A percentile compares a stretch with the other conserved stretches of the same genome.
Conservation (phyloP, 2,797 vertebrate species). For the Rhinogobio ventralis region DNA sequence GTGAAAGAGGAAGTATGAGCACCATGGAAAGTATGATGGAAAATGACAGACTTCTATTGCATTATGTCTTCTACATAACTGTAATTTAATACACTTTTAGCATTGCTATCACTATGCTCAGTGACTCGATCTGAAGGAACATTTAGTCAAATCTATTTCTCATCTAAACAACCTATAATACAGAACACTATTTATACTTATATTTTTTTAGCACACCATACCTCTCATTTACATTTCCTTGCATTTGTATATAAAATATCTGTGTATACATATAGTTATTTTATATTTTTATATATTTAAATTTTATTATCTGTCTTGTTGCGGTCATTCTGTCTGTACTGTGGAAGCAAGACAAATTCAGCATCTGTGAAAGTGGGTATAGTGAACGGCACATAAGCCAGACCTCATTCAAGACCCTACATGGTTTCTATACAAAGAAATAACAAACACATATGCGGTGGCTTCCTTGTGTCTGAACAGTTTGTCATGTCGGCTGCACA, state of each 20-base stretch:
- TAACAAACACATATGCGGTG: slow-evolving; percentile 65
- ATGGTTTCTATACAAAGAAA: slow-evolving; percentile 74
- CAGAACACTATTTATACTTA: too few relatives aligned
- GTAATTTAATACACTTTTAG: not conserved
- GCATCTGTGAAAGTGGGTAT: slow-evolving; percentile 58
- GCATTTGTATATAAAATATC: too few relatives aligned
- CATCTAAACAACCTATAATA: not conserved
- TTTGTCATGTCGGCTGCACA: slow-evolving; percentile 78
- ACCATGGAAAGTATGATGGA: too few relatives aligned
- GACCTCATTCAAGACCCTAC: slow-evolving; percentile 63
- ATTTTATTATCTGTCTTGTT: too few relatives aligned
- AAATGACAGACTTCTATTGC: not conserved
- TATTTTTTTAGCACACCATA: too few relatives aligned
- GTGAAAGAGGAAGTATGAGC: not conserved
- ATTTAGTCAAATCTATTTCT: not conserved
- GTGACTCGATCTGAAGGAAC: not conserved
- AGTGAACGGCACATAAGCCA: slow-evolving; percentile 55
- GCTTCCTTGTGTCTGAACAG: slow-evolving; percentile 70
- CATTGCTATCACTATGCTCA: not conserved
- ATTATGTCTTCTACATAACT: not conserved
- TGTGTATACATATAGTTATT: too few relatives aligned
- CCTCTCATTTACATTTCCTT: too few relatives aligned
- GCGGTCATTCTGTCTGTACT: too few relatives aligned
- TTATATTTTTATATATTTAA: too few relatives aligned
- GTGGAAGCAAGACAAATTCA: too few relatives aligned